phyloP scores from a whole-genome alignment of 2,113 vertebrate genomes.

The Mandrillus leucophaeus region DNA sequence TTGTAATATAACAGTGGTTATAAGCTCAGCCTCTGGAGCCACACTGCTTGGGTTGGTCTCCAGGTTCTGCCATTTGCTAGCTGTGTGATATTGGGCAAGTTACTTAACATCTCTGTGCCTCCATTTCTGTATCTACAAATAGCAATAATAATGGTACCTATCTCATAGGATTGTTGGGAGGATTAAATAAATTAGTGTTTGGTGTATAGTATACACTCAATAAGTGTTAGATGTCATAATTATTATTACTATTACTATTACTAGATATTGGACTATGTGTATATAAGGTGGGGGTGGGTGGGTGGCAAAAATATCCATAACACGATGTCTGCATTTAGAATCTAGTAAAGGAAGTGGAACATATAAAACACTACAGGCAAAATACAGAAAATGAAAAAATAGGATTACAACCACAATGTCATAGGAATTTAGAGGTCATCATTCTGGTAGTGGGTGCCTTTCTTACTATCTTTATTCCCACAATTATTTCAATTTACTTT shows the following conservation, averaged over 20 bases:
- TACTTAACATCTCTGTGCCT: background rate
- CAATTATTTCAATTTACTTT: background rate
- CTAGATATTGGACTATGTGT: background rate
- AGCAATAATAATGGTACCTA: background rate
- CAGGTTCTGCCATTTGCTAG: background rate
- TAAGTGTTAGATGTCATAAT: background rate
- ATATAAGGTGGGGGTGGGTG: background rate
- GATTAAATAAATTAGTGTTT: background rate
- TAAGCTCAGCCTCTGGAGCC: background rate
- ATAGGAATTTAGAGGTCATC: background rate
- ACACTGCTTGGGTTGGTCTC: background rate
- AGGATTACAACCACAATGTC: background rate
- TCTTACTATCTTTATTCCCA: background rate
- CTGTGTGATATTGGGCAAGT: background rate
- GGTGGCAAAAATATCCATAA: background rate
- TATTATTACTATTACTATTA: background rate
- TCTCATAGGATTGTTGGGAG: background rate
- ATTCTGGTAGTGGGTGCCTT: background rate
- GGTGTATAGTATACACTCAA: background rate
- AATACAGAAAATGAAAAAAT: background rate
- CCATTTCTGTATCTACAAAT: background rate
- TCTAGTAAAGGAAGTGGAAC: background rate
- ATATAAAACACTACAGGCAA: background rate
- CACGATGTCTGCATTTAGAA: background rate
- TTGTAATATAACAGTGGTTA: background rate